These are phyloP conservation scores for Entomobrya multifasciata DNA, from an alignment of 2,888 invertebrate species.

Conservation along the genomic window DNA sequence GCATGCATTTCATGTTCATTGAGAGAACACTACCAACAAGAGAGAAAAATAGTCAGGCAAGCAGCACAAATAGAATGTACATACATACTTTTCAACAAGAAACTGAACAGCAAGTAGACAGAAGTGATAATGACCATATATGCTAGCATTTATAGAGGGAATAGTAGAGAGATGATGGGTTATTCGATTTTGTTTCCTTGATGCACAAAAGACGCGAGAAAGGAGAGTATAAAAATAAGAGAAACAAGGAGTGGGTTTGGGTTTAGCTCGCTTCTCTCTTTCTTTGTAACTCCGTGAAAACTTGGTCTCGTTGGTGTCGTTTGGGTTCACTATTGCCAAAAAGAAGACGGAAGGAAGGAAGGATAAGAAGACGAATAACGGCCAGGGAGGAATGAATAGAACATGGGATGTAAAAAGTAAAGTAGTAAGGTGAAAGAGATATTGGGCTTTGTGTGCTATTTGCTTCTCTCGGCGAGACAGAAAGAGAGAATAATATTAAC, in stretches of 20 bases:
- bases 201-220: slow-evolving; percentile 35
- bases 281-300: slow-evolving; percentile 62
- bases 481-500: slow-evolving; percentile 8
- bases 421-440: slow-evolving; percentile 45
- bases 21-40: neutral
- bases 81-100: neutral
- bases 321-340: slow-evolving; percentile 68
- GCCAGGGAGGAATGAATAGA: slow-evolving; percentile 42
- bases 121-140: slow-evolving; percentile 10
- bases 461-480: neutral
- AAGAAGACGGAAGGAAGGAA: slow-evolving; percentile 62
- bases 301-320: slow-evolving; percentile 67
- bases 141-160: neutral
- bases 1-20: slow-evolving; percentile 57
- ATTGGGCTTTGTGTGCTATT: slow-evolving; percentile 28
- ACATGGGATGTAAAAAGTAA: slow-evolving; percentile 29
- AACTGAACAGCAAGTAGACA: neutral
- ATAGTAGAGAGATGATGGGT: slow-evolving; percentile 5
- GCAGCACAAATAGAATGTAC: neutral
- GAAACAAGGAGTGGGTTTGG: slow-evolving; percentile 62
- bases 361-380: slow-evolving; percentile 60
- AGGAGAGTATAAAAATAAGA: slow-evolving; percentile 33
- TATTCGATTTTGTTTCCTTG: slow-evolving; percentile 53
- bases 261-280: slow-evolving; percentile 54
- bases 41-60: neutral